A percentile compares a stretch with the other conserved stretches of the same genome.
These are phyloP conservation scores for Hemitrygon akajei DNA, from an alignment of 2,797 vertebrate genomes.

Conservation along the genomic window DNA sequence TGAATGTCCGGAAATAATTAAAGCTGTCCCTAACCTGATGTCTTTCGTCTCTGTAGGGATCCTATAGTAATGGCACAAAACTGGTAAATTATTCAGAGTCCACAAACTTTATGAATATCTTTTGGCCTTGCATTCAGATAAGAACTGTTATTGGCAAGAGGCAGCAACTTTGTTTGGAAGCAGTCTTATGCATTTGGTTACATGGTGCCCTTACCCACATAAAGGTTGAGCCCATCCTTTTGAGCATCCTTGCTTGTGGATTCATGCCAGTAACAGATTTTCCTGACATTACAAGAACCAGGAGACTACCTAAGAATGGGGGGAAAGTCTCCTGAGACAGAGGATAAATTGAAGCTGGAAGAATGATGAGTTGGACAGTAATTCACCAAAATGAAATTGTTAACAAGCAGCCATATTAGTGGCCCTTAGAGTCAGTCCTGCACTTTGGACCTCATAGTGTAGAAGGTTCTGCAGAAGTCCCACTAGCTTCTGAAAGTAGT, in stretches of 20 bases:
- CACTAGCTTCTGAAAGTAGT: not conserved
- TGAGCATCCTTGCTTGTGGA: not conserved
- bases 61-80: not conserved
- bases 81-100: not conserved
- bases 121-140: not conserved
- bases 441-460: not conserved
- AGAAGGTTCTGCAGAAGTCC: not conserved
- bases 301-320: not conserved
- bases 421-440: not conserved
- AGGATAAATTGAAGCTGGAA: not conserved
- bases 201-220: not conserved
- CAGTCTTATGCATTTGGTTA: not conserved
- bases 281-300: not conserved
- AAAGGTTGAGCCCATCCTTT: not conserved
- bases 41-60: not conserved
- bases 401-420: not conserved
- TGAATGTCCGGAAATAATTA: not conserved
- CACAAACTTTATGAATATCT: not conserved
- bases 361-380: not conserved
- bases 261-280: not conserved
- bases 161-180: not conserved
- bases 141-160: not conserved
- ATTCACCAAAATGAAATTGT: not conserved
- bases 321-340: not conserved
- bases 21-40: not conserved